Base-by-base conservation (phyloP, 2,888 invertebrate genomes). In the Euproctis similis region DNA sequence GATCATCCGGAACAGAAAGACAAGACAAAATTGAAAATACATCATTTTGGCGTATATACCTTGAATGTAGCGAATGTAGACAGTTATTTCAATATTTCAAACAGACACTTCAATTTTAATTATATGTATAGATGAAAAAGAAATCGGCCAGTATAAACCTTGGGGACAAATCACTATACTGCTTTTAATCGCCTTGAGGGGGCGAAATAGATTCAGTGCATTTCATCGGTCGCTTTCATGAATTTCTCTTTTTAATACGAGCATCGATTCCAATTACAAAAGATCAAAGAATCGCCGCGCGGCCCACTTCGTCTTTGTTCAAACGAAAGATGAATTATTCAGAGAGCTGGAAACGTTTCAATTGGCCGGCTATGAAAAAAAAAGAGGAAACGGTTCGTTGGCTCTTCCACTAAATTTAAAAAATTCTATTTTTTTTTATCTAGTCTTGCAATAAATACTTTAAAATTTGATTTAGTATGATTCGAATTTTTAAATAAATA, bases 181-280 rank as follows among this genome's bases (percentile, higher is more conserved):
- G 59, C 52, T 63, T 55, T 56, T 78, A 78, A 77, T 78, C 76
- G 75, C 61, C 74, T 75, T 65, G 61, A 66, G 72, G n/a, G n/a
- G n/a, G n/a, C 65, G 61, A 73, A 78, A 76, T 76, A 76, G 77
- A 76, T 75, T 72, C 71, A 75, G 64, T 81, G 81, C 80, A 81
- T 80, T 80, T 78, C 75, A 75, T 76, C 74, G 72, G 71, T 66
- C 57, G 66, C 59, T 69, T 59, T 63, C 69, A 73, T 71, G 75
- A 75, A 74, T 72, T 77, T 70, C 67, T 80, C 80, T 80, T 82
- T 84, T 82, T 82, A 84, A 82, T 82, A 81, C 78, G 81, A 82
- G 82, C 84, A 84, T 84, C 84, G 84, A 84, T 84, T 84, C 78
- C 82, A 84, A 84, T 84, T 84, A 84, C 84, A 84, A 84, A 84